A percentile compares a stretch with the other conserved stretches of the same genome.
phyloP scores from a whole-genome alignment of 2,113 vertebrate species.

The Oryctolagus cuniculus region DNA sequence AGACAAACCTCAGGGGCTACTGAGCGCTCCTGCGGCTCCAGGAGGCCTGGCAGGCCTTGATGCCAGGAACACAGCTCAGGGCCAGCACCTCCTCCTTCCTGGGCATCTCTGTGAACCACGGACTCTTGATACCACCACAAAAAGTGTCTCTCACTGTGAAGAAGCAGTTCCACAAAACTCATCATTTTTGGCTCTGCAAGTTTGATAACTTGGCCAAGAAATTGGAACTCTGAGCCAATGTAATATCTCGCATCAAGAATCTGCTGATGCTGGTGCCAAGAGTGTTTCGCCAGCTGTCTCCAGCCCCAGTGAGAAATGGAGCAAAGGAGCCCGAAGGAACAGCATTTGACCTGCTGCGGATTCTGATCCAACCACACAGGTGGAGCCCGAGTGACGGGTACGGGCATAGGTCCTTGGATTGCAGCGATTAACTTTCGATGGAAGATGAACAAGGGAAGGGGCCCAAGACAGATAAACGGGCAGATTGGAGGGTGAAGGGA shows the following conservation, averaged over 20 bases:
- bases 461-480: not conserved
- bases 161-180: not conserved
- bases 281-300: constrained; percentile 15
- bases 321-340: not conserved
- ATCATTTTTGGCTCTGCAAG: constrained; percentile 40
- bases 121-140: not conserved
- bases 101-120: not conserved
- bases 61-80: not conserved
- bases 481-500: not conserved
- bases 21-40: not conserved
- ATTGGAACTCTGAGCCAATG: constrained; percentile 48
- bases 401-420: rapidly evolving
- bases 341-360: not conserved
- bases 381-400: rapidly evolving
- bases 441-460: rapidly evolving
- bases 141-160: constrained; percentile 50
- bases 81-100: not conserved
- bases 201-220: constrained; percentile 54
- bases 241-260: constrained; percentile 62
- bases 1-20: not conserved
- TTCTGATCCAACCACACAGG: not conserved
- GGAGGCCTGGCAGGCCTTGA: not conserved
- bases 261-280: not conserved
- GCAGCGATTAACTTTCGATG: not conserved
- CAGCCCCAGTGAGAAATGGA: not conserved